These are phyloP conservation scores for Sinotaia quadrata DNA, from an alignment of 2,888 invertebrate species.

Conservation along the genomic window DNA sequence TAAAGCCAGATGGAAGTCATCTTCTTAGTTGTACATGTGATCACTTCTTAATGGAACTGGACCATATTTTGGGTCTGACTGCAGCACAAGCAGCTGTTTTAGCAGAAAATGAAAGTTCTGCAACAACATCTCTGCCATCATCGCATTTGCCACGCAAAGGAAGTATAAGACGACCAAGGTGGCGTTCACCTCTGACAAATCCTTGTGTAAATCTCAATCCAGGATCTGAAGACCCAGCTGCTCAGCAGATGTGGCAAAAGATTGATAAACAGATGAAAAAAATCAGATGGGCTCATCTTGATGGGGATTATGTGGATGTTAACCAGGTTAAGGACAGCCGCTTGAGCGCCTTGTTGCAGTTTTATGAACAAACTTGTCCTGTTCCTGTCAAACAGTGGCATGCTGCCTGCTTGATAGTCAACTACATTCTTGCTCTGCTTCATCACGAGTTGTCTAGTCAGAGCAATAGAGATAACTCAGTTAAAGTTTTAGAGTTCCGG, in stretches of 20 bases:
- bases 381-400: constrained; percentile 45
- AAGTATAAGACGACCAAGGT: constrained; percentile 28
- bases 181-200: constrained; percentile 45
- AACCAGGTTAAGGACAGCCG: constrained; percentile 28
- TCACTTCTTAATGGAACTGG: constrained; percentile 50
- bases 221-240: constrained; percentile 23
- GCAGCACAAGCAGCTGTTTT: not conserved
- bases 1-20: constrained; percentile 13
- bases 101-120: constrained; percentile 6
- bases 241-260: constrained; percentile 36
- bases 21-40: constrained; percentile 49
- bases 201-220: constrained; percentile 26
- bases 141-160: constrained; percentile 37
- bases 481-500: constrained; percentile 47
- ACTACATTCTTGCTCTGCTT: constrained; percentile 51
- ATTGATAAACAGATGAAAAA: constrained; percentile 33
- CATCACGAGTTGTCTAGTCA: constrained; percentile 40
- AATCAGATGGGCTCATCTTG: constrained; percentile 31
- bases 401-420: constrained; percentile 47
- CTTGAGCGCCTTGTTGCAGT: constrained; percentile 42
- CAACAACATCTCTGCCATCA: constrained; percentile 20
- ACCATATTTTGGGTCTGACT: constrained; percentile 40
- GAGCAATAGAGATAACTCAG: constrained; percentile 13
- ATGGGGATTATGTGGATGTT: constrained; percentile 30
- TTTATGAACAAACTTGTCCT: constrained; percentile 47